These are phyloP conservation scores for Sthenelais limicola DNA, from an alignment of 2,888 invertebrate species.

Conservation along the genomic window DNA sequence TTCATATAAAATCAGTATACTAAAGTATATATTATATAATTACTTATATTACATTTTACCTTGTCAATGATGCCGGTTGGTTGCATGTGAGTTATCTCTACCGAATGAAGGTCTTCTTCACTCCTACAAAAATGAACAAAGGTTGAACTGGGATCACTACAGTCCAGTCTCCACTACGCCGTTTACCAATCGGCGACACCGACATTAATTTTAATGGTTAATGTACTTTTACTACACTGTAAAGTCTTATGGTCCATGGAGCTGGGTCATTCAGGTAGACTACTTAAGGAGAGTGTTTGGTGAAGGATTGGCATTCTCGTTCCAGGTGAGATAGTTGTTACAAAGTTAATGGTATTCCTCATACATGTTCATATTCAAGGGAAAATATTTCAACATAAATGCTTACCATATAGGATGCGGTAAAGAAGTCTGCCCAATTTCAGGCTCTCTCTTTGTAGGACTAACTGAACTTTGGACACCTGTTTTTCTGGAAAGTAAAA, in stretches of 20 bases:
- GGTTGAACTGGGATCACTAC: neutral
- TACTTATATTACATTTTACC: too few relatives aligned
- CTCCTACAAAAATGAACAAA: slow-evolving; percentile 14
- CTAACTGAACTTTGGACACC: too few relatives aligned
- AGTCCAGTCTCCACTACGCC: too few relatives aligned
- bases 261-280: too few relatives aligned
- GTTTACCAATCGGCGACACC: too few relatives aligned
- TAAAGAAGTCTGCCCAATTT: slow-evolving; percentile 6
- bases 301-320: neutral
- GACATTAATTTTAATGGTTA: too few relatives aligned
- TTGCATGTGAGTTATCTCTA: slow-evolving; percentile 23
- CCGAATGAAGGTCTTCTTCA: slow-evolving; percentile 30
- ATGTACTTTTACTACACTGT: too few relatives aligned
- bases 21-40: too few relatives aligned
- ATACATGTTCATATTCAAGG: neutral
- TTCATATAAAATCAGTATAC: too few relatives aligned
- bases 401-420: slow-evolving; percentile 19
- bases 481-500: neutral
- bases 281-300: too few relatives aligned
- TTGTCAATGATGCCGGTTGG: slow-evolving; percentile 22
- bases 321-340: neutral
- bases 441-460: too few relatives aligned
- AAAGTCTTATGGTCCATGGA: too few relatives aligned
- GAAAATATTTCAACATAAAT: neutral
- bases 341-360: neutral